Conservation (phyloP, 2,113 vertebrate species). For the Rhea americana region DNA sequence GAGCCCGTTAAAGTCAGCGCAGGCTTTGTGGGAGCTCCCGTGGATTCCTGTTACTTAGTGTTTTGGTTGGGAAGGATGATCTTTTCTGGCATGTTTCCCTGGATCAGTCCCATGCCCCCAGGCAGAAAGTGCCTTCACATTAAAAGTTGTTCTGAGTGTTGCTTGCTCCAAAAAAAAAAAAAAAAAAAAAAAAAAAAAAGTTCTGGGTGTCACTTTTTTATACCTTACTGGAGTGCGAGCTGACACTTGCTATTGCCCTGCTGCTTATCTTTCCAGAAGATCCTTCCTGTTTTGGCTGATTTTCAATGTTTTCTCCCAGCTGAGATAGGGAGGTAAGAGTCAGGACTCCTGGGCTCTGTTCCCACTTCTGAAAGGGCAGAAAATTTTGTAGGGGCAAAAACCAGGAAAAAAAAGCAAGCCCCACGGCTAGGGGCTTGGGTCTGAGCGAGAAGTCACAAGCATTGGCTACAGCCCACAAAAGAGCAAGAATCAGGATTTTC, state of each 20-base stretch:
- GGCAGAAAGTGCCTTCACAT: background rate
- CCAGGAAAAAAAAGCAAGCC: background rate
- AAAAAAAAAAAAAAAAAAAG: too few species aligned
- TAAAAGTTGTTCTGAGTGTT: fast-evolving
- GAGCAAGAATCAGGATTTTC: background rate
- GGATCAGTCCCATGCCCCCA: background rate
- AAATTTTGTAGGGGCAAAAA: background rate
- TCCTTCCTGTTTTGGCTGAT: background rate
- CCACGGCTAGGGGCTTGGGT: background rate
- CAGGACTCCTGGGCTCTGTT: background rate
- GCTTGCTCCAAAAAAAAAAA: background rate
- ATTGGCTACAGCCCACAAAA: fast-evolving
- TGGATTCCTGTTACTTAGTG: background rate
- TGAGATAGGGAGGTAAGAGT: background rate
- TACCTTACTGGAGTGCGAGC: fast-evolving
- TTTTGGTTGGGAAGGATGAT: background rate
- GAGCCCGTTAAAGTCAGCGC: background rate
- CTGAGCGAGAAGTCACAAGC: background rate
- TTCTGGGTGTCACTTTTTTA: background rate
- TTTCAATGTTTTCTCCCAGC: background rate
- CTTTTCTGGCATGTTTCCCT: background rate
- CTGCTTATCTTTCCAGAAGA: background rate
- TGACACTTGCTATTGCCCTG: fast-evolving
- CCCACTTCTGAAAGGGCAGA: background rate
- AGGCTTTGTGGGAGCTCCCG: fast-evolving